A percentile compares a stretch with the other conserved stretches of the same genome.
Conservation (phyloP, 2,797 vertebrate genomes). For the Parauchenoglanis ngamensis region DNA sequence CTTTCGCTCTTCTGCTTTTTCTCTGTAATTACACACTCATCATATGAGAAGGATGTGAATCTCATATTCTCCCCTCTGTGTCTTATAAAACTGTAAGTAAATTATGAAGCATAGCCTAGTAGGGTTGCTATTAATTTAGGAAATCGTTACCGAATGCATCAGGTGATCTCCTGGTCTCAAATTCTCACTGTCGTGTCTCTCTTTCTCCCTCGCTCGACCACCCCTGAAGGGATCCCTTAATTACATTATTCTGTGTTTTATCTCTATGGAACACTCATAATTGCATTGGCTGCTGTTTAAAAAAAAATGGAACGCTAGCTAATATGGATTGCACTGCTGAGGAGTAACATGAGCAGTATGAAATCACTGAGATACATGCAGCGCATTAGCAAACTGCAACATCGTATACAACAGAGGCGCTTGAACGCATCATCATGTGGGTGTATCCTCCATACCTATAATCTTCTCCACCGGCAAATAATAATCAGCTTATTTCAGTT, state of each 20-base stretch:
- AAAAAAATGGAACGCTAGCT: background rate
- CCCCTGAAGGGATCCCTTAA: constrained; percentile 50
- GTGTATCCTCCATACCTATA: background rate
- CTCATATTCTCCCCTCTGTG: constrained; percentile 19
- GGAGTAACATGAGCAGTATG: constrained; percentile 14
- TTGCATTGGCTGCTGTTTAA: constrained; percentile 39
- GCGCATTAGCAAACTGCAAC: background rate
- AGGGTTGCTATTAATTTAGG: constrained; percentile 45
- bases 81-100: constrained; percentile 18
- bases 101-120: constrained; percentile 34
- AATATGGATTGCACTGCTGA: constrained; percentile 43
- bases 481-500: background rate
- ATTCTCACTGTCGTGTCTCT: constrained; percentile 19
- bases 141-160: constrained; percentile 60
- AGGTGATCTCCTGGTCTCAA: constrained; percentile 50
- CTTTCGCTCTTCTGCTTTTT: background rate
- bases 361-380: constrained; percentile 31
- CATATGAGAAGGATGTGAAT: background rate
- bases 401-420: background rate
- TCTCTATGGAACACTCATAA: constrained; percentile 53
- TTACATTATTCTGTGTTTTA: constrained; percentile 57
- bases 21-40: constrained; percentile 20
- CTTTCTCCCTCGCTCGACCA: background rate
- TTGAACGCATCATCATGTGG: background rate
- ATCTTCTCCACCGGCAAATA: constrained; percentile 1